Conservation (phyloP, 1,140 invertebrate species). For the Megalopta genalis region DNA sequence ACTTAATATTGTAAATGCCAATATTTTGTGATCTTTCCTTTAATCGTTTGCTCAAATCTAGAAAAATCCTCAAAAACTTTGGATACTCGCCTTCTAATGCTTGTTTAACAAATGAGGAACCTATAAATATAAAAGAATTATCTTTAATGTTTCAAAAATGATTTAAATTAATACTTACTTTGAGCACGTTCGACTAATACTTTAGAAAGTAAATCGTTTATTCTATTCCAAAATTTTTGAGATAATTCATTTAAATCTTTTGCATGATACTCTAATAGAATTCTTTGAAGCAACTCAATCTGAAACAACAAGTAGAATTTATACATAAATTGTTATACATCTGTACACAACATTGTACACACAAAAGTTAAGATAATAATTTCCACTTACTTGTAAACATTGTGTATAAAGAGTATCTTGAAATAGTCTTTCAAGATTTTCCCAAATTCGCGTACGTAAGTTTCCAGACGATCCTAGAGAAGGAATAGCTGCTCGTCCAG, state of each 20-base stretch:
- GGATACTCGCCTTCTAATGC: constrained; percentile 94
- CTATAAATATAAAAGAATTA: constrained; percentile 47
- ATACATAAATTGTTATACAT: background rate
- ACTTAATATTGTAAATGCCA: constrained; percentile 73
- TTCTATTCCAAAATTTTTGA: constrained; percentile 81
- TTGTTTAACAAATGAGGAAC: constrained; percentile 88
- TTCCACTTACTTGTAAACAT: constrained; percentile 84
- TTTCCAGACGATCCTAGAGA: constrained; percentile 84
- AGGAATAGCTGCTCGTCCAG: constrained; percentile 85
- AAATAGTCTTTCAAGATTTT: constrained; percentile 88
- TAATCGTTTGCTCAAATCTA: constrained; percentile 84
- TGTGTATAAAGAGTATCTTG: constrained; percentile 85
- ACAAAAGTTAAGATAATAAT: background rate
- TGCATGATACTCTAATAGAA: constrained; percentile 72
- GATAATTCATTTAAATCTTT: constrained; percentile 77
- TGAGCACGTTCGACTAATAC: constrained; percentile 81
- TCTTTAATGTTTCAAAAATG: constrained; percentile 9
- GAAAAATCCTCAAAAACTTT: constrained; percentile 87
- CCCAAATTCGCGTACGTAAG: constrained; percentile 88
- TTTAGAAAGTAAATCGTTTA: constrained; percentile 79
- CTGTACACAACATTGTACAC: background rate
- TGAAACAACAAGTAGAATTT: constrained; percentile 52
- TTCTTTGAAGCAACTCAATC: constrained; percentile 75
- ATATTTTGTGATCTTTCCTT: constrained; percentile 76
- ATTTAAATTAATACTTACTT: constrained; percentile 70